A percentile compares a stretch with the other conserved stretches of the same genome.
Evolutionary conservation across 2,797 vertebrate species (phyloP).

Genomic region (Rhincodon typus): DNA sequence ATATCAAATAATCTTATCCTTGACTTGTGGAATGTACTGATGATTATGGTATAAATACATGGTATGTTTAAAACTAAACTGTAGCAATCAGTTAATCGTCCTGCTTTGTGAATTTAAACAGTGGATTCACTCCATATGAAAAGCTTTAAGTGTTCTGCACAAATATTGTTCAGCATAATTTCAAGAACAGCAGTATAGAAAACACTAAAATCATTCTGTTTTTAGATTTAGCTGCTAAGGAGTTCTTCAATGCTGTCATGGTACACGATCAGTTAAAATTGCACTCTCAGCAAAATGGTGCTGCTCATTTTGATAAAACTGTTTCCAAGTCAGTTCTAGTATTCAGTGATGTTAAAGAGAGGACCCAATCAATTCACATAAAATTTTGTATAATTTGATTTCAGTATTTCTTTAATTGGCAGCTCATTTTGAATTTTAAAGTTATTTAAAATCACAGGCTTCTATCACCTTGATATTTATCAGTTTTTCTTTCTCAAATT

Average conservation of each 20-base stretch:
- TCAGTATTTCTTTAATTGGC: not conserved
- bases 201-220: not conserved
- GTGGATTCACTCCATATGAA: not conserved
- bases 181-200: not conserved
- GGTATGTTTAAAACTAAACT: not conserved
- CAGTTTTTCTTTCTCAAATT: not conserved
- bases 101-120: too few species aligned
- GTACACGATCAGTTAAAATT: not conserved
- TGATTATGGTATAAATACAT: not conserved
- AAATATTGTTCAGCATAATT: not conserved
- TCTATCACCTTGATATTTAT: slow-evolving; percentile 11
- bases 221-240: not conserved
- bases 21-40: not conserved
- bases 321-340: not conserved
- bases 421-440: not conserved
- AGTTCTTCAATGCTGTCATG: not conserved
- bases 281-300: not conserved
- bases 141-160: not conserved
- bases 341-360: not conserved
- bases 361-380: not conserved
- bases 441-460: not conserved
- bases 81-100: too few species aligned
- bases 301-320: not conserved
- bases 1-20: slow-evolving; percentile 19
- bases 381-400: not conserved